Evolutionary conservation across 2,113 vertebrate species (phyloP), one percentile per base, ranked within the genome.

Genomic region (Phoxinus phoxinus): DNA sequence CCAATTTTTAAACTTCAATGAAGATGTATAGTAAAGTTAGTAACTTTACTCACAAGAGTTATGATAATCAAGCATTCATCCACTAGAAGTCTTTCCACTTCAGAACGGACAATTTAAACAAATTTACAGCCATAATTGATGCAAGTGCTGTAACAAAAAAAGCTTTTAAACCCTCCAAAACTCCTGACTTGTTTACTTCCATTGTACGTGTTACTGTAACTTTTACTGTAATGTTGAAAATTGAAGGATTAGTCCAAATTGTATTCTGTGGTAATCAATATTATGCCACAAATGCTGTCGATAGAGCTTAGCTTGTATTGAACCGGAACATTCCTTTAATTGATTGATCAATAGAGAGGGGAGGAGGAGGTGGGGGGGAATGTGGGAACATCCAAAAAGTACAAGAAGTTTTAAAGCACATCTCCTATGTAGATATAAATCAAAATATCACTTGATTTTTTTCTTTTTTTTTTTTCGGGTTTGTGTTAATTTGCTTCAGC

Each of bases 391-490:
- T 93, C 91, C 94, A 93, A 93, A 91, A 95, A 94, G 92, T 95
- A 93, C 91, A 94, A 93, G 90, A 84, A 13, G 94, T 90, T 96
- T 95, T 93, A 93, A 93, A 95, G 93, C 94, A 95, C 94, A 95
- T 94, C 95, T 94, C 90, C 72, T 27, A 15, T 93, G 92, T 95
- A 88, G 89, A 91, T 87, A 91, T 91, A 9, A 32, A 79, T 69
- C 63, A 56, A 56, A 56, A 56, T 8, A 56, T 89, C 91, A 91
- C 85, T 86, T 92, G 90, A 94, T 94, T 95, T 94, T 2, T 35
- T 5, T 95, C 91, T 94, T 1, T 69, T 69, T 93, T 95, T 91
- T 84, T 89, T 85, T 87, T 80, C 90, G 90, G 91, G 92, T 93
- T 75, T 90, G 86, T 83, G 82, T 87, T 87, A 51, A 80, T 53